phyloP scores from a whole-genome alignment of 2,888 invertebrate species.

The Minunthozetes semirufus region DNA sequence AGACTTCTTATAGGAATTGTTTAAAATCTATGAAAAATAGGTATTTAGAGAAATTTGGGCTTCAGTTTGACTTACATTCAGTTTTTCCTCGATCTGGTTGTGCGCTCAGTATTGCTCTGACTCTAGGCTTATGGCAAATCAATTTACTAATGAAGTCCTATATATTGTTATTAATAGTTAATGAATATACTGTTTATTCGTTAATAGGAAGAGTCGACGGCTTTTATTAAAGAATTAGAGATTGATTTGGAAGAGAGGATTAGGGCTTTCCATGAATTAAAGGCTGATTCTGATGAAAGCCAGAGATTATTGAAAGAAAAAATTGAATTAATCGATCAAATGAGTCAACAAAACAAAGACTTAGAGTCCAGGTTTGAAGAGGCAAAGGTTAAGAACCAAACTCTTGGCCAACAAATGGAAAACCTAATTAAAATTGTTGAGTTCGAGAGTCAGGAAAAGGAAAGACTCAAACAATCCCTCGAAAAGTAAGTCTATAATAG shows the following conservation, averaged over 20 bases:
- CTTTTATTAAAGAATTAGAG: constrained; percentile 1
- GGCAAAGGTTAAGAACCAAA: constrained; percentile 4
- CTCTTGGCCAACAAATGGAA: not conserved
- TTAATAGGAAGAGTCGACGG: not conserved
- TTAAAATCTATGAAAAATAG: not conserved
- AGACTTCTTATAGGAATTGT: not conserved
- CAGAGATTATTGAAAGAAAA: not conserved
- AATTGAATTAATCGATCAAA: not conserved
- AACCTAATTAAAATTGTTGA: not conserved
- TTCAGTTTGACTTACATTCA: too few species aligned
- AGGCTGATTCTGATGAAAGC: not conserved
- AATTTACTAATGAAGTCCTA: too few species aligned
- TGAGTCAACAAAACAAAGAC: not conserved
- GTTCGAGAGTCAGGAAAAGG: not conserved
- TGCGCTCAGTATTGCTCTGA: too few species aligned
- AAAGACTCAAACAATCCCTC: not conserved
- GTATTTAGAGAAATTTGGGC: too few species aligned
- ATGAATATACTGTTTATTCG: too few species aligned
- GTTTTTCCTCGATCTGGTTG: too few species aligned
- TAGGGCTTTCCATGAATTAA: not conserved
- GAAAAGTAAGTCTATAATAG: not conserved
- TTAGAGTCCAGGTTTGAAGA: constrained; percentile 2
- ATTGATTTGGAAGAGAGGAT: not conserved
- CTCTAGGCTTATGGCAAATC: too few species aligned
- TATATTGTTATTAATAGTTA: too few species aligned